phyloP scores from a whole-genome alignment of 2,797 vertebrate genomes.

The Danio albolineatus region DNA sequence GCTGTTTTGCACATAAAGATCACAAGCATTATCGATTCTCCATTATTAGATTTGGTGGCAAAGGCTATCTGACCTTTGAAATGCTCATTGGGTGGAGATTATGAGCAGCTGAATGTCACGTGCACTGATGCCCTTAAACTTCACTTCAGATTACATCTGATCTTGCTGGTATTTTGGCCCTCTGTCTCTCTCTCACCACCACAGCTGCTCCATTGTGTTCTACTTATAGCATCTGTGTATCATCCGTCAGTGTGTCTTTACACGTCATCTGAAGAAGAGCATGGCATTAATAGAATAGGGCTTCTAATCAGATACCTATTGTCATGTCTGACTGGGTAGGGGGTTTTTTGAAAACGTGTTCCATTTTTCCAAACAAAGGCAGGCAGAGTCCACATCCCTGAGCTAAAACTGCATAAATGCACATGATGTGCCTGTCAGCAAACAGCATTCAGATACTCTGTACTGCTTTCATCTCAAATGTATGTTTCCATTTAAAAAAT shows the following conservation, averaged over 20 bases:
- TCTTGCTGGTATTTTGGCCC: slow-evolving; percentile 20
- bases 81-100: slow-evolving; percentile 26
- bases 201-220: slow-evolving; percentile 25
- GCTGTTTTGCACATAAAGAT: slow-evolving; percentile 30
- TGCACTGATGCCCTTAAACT: slow-evolving; percentile 39
- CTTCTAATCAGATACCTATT: slow-evolving; percentile 11
- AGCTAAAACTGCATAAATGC: slow-evolving; percentile 13
- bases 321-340: neutral
- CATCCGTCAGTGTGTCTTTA: slow-evolving; percentile 28
- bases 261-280: slow-evolving; percentile 12
- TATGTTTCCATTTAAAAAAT: no score
- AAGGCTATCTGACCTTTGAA: slow-evolving; percentile 12
- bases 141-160: slow-evolving; percentile 46
- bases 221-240: slow-evolving; percentile 20
- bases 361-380: neutral
- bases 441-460: slow-evolving; percentile 7
- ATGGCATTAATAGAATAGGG: neutral
- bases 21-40: slow-evolving; percentile 12
- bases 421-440: neutral
- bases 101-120: slow-evolving; percentile 36
- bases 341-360: neutral
- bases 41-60: slow-evolving; percentile 20
- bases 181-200: slow-evolving; percentile 29
- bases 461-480: neutral
- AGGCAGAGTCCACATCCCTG: neutral